Evolutionary conservation across 2,888 invertebrate genomes (phyloP), one percentile per base, ranked within the genome.

Genomic region (Nasonovia ribisnigri): DNA sequence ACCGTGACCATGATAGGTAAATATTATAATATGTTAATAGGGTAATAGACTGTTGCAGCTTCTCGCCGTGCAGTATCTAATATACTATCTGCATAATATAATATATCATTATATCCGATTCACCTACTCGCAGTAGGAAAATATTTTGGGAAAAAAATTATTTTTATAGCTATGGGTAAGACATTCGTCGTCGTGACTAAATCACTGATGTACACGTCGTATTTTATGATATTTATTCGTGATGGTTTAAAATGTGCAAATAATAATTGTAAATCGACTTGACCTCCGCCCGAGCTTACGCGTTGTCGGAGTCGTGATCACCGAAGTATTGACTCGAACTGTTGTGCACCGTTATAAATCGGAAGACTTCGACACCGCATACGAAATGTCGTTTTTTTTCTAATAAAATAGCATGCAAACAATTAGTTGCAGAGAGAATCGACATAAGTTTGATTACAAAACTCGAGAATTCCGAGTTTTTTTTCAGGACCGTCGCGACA

Each of bases 181-280:
- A n/a, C 67, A 67, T 67, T n/a, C 16, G 13, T 67, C n/a, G 67
- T n/a, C n/a, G 67, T n/a, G n/a, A 67, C 67, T n/a, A n/a, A 67
- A 67, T n/a, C 16, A 67, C 67, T 16, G 20, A 10, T 46, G 60
- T 36, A 36, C 16, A 67, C 16, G n/a, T 67, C 5, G 26, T 46
- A 46, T 46, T 46, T 46, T 43, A 29, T 54, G 5, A 54, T 54
- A 20, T 43, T 86, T 84, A 26, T 84, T 42, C 29, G 43, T 43
- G 11, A 86, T 46, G 84, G 13, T 67, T 67, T 67, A 26, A 43
- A 10, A 11, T 84, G 84, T 43, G 42, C 42, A 43, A 84, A 84
- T 86, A 86, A 84, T 86, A 86, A 86, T 67, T 67, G 67, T 16
- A 57, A 57, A 88, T 57, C 57, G 57, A 43, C 54, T 54, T 88